phyloP scores from a whole-genome alignment of 2,888 invertebrate genomes.

The Embidobia sp. region DNA sequence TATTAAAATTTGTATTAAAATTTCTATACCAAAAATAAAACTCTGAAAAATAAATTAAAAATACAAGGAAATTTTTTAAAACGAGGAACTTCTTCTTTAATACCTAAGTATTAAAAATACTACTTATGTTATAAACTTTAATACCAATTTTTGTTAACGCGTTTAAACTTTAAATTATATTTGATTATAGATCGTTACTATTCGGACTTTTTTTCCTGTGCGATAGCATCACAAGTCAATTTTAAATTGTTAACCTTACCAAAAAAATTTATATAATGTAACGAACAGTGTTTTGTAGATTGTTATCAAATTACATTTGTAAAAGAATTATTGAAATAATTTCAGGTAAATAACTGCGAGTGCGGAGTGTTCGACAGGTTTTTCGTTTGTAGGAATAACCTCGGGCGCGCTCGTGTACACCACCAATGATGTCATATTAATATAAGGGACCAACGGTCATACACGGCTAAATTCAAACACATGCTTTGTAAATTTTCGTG shows the following conservation, averaged over 20 bases:
- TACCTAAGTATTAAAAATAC: no score
- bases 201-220: no score
- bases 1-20: no score
- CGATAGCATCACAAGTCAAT: neutral
- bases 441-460: slow-evolving; percentile 52
- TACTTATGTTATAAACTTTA: no score
- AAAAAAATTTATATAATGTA: slow-evolving; percentile 20
- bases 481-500: slow-evolving; percentile 10
- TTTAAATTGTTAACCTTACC: slow-evolving; percentile 11
- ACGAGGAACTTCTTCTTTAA: no score
- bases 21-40: no score
- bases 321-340: slow-evolving; percentile 21
- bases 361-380: neutral
- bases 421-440: slow-evolving; percentile 18
- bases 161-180: no score
- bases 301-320: slow-evolving; percentile 17
- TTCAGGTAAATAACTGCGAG: slow-evolving; percentile 13
- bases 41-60: no score
- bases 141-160: no score
- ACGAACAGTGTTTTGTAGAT: slow-evolving; percentile 18
- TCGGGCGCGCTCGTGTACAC: slow-evolving; percentile 14
- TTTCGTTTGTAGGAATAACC: slow-evolving; percentile 2
- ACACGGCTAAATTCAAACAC: slow-evolving; percentile 14
- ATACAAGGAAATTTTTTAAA: no score
- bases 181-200: no score